A percentile compares a stretch with the other conserved stretches of the same genome.
Evolutionary conservation across 2,113 vertebrate species (phyloP).

Genomic region (Cryptomyrus ogoouensis): DNA sequence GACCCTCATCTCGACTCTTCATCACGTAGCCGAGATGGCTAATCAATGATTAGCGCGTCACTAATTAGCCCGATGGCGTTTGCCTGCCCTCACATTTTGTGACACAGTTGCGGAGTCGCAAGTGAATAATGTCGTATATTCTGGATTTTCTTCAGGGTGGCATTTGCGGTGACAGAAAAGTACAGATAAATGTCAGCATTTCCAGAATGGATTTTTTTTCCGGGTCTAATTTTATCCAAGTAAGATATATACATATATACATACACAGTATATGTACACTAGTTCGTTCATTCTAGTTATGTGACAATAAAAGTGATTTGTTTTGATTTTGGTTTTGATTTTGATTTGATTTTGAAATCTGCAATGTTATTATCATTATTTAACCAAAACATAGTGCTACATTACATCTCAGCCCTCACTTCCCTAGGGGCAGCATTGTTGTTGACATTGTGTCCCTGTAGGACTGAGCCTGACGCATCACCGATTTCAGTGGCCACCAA

Average conservation of each 20-base stretch:
- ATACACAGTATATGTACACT: background rate
- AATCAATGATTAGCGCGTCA: background rate
- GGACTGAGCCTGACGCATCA: background rate
- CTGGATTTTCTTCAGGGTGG: background rate
- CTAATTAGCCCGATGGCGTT: background rate
- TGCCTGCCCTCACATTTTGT: background rate
- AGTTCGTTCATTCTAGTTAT: background rate
- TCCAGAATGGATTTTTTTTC: background rate
- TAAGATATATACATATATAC: background rate
- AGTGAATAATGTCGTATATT: background rate
- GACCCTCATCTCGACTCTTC: background rate
- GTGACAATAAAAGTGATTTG: background rate
- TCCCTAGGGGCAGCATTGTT: background rate
- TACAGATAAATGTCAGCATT: background rate
- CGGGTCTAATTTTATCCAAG: background rate
- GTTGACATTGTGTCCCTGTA: background rate
- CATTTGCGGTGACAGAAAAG: background rate
- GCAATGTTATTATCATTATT: background rate
- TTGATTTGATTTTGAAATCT: background rate
- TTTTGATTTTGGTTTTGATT: background rate
- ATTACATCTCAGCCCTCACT: background rate
- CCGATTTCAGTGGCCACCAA: background rate
- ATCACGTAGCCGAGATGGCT: background rate
- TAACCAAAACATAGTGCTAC: slow-evolving; percentile 29
- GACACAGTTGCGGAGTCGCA: background rate